A percentile compares a stretch with the other conserved stretches of the same genome.
phyloP scores from a whole-genome alignment of 2,113 vertebrate species.

The Dromas ardeola region DNA sequence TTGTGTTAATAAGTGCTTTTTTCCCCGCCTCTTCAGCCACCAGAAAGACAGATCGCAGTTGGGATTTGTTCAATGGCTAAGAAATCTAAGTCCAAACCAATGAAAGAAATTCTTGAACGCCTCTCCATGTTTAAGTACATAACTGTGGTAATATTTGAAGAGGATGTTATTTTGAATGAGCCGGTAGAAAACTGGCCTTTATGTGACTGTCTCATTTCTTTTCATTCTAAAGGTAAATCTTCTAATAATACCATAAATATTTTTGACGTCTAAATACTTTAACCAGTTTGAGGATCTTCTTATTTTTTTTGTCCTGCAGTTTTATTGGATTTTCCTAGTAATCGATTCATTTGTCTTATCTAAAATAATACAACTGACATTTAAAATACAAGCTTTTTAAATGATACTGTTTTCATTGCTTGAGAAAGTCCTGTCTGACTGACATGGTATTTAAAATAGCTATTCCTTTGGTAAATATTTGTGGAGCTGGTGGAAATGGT shows the following conservation, averaged over 20 bases:
- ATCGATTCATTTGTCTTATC: neutral
- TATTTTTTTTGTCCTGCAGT: neutral
- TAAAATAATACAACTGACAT: neutral
- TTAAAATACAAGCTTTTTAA: neutral
- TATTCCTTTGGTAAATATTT: neutral
- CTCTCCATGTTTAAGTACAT: constrained; percentile 91
- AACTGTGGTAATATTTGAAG: constrained; percentile 88
- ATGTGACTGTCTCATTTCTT: constrained; percentile 92
- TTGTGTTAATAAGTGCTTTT: neutral
- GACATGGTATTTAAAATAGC: neutral
- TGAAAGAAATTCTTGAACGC: constrained; percentile 91
- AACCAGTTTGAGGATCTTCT: neutral
- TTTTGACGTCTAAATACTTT: neutral
- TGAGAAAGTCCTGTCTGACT: neutral
- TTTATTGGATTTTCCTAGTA: neutral
- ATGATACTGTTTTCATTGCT: neutral
- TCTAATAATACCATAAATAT: neutral
- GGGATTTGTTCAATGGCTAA: constrained; percentile 94
- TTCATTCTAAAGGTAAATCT: constrained; percentile 89
- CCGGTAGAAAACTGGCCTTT: constrained; percentile 89
- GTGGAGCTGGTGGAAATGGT: neutral
- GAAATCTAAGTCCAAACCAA: constrained; percentile 91
- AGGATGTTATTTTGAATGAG: constrained; percentile 87
- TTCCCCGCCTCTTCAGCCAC: constrained; percentile 73
- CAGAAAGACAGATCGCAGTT: constrained; percentile 88